phyloP scores from a whole-genome alignment of 35 echinoderm and acorn worm genomes.

The Lytechinus variegatus region DNA sequence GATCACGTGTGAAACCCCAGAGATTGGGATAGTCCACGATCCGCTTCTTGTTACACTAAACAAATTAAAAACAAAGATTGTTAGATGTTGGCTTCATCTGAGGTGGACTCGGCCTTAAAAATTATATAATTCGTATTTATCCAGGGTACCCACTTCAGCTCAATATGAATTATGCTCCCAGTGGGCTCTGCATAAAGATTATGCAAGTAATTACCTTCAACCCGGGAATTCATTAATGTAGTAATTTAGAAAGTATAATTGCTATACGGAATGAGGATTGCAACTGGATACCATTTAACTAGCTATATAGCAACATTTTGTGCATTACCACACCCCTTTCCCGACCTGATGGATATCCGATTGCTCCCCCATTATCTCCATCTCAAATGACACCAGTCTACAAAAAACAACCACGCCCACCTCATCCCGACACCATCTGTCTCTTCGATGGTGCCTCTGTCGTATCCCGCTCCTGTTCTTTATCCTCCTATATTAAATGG shows the following conservation, averaged over 20 bases:
- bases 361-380: not conserved
- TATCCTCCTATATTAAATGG: not conserved
- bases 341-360: not conserved
- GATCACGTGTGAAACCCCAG: conserved; percentile 81
- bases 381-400: not conserved
- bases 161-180: too few relatives aligned
- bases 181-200: too few relatives aligned
- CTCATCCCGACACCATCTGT: not conserved
- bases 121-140: too few relatives aligned
- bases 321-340: not conserved
- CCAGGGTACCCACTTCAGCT: too few relatives aligned
- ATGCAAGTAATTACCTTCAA: too few relatives aligned
- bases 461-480: not conserved
- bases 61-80: not conserved
- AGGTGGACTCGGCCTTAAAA: too few relatives aligned
- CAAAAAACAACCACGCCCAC: not conserved
- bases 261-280: too few relatives aligned
- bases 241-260: too few relatives aligned
- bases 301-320: not conserved
- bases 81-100: too few relatives aligned
- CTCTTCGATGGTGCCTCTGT: not conserved
- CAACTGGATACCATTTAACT: too few relatives aligned
- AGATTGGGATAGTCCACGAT: conserved; percentile 89
- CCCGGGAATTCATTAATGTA: too few relatives aligned
- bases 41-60: conserved; percentile 93